Evolutionary conservation across 2,113 vertebrate species (phyloP).

Genomic region (Alaudala cheleensis): DNA sequence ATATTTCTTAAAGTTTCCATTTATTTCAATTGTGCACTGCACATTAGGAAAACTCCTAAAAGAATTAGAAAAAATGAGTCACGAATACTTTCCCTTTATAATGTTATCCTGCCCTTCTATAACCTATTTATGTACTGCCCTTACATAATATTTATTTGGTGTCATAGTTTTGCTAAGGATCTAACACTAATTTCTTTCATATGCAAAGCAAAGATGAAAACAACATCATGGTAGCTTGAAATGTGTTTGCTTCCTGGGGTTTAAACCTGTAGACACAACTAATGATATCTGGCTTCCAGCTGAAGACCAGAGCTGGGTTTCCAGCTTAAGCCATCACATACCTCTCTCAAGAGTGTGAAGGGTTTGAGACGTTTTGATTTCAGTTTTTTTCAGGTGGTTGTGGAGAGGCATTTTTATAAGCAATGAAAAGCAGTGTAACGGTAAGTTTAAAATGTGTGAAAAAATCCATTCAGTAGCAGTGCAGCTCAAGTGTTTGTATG

Average conservation of each 20-base stretch:
- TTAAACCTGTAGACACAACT: background rate
- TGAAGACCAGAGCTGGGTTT: background rate
- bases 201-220: background rate
- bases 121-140: constrained; percentile 6
- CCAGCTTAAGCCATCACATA: background rate
- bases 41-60: constrained; percentile 55
- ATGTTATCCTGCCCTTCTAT: constrained; percentile 49
- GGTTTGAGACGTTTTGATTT: background rate
- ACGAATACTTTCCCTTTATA: constrained; percentile 52
- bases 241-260: background rate
- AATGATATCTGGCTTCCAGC: background rate
- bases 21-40: constrained; percentile 64
- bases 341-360: background rate
- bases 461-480: background rate
- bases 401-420: background rate
- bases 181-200: background rate
- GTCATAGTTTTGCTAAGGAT: background rate
- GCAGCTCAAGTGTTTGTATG: background rate
- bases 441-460: background rate
- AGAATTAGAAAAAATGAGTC: constrained; percentile 63
- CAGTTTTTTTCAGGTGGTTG: background rate
- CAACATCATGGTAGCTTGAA: background rate
- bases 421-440: background rate
- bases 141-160: constrained; percentile 38
- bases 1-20: constrained; percentile 71